Percentiles rank a stretch among this genome's conserved stretches.
Conservation (phyloP, 2,113 vertebrate species). For the Rhinogobius similis region DNA sequence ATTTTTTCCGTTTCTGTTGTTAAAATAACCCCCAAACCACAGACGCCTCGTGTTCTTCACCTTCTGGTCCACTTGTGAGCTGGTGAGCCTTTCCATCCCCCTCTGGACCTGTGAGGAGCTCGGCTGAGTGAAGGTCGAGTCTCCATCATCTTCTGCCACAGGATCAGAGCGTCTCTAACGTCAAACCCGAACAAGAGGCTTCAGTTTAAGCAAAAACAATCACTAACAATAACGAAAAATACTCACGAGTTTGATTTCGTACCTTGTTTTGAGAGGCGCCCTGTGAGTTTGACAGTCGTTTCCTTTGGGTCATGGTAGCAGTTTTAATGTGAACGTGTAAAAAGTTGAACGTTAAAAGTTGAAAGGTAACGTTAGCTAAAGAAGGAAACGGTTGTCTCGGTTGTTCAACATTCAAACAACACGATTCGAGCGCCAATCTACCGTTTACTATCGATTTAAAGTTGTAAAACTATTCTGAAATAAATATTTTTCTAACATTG, state of each 20-base stretch:
- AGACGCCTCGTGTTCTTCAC: too few species aligned
- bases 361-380: neutral
- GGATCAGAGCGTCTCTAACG: constrained; percentile 21
- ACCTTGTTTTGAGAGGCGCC: constrained; percentile 48
- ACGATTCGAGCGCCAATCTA: neutral
- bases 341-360: neutral
- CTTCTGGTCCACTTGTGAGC: constrained; percentile 77
- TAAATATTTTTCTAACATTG: neutral
- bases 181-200: too few species aligned
- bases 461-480: too few species aligned
- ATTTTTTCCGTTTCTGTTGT: too few species aligned
- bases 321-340: neutral
- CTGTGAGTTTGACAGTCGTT: constrained; percentile 20
- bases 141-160: constrained; percentile 63
- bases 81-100: constrained; percentile 60
- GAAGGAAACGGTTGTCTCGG: neutral
- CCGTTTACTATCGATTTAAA: neutral
- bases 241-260: neutral
- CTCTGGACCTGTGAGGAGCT: constrained; percentile 72
- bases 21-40: too few species aligned
- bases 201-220: too few species aligned
- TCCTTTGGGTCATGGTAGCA: constrained; percentile 65
- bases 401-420: neutral
- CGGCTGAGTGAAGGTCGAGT: constrained; percentile 56
- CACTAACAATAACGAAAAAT: neutral